phyloP scores from a whole-genome alignment of 2,113 vertebrate genomes.

The Atlantisia rogersi region DNA sequence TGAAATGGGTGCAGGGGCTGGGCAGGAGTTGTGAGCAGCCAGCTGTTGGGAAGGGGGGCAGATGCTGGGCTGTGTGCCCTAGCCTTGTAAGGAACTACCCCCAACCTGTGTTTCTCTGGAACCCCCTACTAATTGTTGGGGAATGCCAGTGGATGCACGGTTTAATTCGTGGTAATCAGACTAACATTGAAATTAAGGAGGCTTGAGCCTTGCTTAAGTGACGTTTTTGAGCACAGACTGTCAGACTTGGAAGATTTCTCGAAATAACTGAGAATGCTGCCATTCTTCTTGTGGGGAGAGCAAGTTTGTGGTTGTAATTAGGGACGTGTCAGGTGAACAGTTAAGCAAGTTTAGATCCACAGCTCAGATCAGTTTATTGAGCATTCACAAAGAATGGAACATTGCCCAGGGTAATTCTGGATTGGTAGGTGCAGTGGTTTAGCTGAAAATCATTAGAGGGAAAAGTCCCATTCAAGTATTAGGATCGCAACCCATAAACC shows the following conservation, averaged over 20 bases:
- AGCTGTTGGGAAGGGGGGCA: background rate
- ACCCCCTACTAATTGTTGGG: accelerated
- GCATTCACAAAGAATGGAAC: background rate
- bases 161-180: background rate
- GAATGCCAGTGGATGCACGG: too few relatives aligned
- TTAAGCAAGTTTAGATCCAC: background rate
- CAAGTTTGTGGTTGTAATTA: background rate
- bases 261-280: background rate
- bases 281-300: background rate
- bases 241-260: background rate
- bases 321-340: background rate
- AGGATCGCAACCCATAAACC: accelerated
- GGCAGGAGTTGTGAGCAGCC: background rate
- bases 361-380: background rate
- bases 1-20: accelerated
- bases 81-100: too few relatives aligned
- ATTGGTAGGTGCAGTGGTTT: background rate
- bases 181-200: background rate
- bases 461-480: background rate
- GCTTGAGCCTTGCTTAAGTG: background rate
- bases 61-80: background rate
- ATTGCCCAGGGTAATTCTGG: background rate
- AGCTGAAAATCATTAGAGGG: background rate
- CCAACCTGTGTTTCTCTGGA: background rate
- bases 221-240: background rate